phyloP scores from a whole-genome alignment of 1,140 invertebrate genomes.

The Papilio xuthus region DNA sequence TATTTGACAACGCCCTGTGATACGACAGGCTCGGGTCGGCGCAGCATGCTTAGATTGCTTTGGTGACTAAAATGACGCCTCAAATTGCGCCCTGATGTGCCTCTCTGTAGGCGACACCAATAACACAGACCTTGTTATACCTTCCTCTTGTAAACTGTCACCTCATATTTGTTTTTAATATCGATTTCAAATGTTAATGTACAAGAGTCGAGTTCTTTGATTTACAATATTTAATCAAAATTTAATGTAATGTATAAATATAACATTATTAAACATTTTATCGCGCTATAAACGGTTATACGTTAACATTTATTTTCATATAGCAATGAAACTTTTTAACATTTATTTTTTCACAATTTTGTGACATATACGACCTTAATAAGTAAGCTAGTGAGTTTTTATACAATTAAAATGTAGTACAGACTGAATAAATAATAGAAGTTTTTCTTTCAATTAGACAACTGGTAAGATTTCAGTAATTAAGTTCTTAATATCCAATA shows the following conservation, averaged over 20 bases:
- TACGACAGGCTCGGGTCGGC: slow-evolving; percentile 23
- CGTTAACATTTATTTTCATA: slow-evolving; percentile 49
- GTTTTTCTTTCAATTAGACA: neutral
- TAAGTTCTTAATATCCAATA: neutral
- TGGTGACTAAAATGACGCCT: slow-evolving; percentile 50
- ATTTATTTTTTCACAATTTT: slow-evolving; percentile 53
- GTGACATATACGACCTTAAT: slow-evolving; percentile 45
- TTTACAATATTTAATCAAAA: slow-evolving; percentile 65
- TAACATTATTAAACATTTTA: slow-evolving; percentile 52
- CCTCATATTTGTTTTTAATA: slow-evolving; percentile 59
- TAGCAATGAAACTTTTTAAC: slow-evolving; percentile 53
- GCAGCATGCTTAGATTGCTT: slow-evolving; percentile 47
- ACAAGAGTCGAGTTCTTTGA: slow-evolving; percentile 50
- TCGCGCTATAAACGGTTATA: slow-evolving; percentile 51
- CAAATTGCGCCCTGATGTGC: slow-evolving; percentile 55
- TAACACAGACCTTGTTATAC: slow-evolving; percentile 49
- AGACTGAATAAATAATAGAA: neutral
- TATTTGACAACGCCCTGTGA: slow-evolving; percentile 26
- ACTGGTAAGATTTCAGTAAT: neutral
- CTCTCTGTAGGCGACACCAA: slow-evolving; percentile 58
- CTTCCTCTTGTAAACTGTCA: slow-evolving; percentile 45
- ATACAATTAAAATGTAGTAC: neutral
- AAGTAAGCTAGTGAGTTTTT: neutral
- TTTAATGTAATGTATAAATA: slow-evolving; percentile 63
- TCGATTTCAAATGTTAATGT: slow-evolving; percentile 57